These are phyloP conservation scores for Pantherophis alleghaniensis DNA, from an alignment of 2,797 vertebrate species.

Conservation along the genomic window DNA sequence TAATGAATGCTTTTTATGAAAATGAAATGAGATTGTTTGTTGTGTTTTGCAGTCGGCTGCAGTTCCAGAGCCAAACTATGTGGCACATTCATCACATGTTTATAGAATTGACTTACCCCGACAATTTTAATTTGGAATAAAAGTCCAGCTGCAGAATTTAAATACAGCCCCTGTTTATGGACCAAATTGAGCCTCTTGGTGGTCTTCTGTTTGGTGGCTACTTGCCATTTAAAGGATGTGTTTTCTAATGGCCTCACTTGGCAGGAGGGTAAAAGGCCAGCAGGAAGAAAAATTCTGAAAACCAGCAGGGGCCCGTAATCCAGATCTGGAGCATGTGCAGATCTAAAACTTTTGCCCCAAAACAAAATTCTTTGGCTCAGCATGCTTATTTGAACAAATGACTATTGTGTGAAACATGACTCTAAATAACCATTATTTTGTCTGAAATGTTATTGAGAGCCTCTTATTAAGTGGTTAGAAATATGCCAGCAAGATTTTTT, in stretches of 20 bases:
- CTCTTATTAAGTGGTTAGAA: neutral
- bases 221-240: neutral
- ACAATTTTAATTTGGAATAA: neutral
- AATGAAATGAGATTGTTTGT: neutral
- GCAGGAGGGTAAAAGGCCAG: neutral
- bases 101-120: neutral
- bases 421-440: neutral
- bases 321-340: neutral
- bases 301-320: neutral
- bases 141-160: neutral
- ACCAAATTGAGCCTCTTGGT: neutral
- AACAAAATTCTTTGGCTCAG: neutral
- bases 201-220: neutral
- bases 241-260: neutral
- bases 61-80: neutral
- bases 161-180: neutral
- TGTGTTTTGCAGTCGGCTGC: neutral
- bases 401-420: neutral
- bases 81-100: neutral
- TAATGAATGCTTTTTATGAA: neutral
- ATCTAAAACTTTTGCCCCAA: neutral
- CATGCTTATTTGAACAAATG: neutral
- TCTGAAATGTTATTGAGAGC: conserved; percentile 6
- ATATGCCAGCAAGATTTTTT: neutral
- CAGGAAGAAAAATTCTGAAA: neutral